Percentiles rank a stretch among this genome's conserved stretches.
Evolutionary conservation across 2,113 vertebrate species (phyloP).

Genomic region (Chionis minor): DNA sequence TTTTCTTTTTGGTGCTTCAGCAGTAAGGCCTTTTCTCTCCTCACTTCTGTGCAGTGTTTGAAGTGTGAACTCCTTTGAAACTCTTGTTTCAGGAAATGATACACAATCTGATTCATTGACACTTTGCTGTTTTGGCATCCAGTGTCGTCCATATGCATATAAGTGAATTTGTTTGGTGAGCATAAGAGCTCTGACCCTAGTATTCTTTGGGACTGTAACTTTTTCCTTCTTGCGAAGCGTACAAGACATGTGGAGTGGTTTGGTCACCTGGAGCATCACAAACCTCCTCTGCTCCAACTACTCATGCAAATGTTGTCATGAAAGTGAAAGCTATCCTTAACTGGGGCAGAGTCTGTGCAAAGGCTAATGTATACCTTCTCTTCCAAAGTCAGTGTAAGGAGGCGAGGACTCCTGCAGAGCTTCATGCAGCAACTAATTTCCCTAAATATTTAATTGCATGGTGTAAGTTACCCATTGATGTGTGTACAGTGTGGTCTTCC

Average conservation of each 20-base stretch:
- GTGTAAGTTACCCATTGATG: neutral
- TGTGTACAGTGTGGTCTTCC: neutral
- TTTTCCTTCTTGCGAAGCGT: neutral
- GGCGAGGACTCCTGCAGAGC: neutral
- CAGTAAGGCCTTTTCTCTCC: neutral
- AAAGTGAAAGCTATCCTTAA: neutral
- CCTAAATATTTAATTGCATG: slow-evolving; percentile 7
- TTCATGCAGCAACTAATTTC: neutral
- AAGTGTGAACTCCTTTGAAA: neutral
- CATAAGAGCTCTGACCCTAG: neutral
- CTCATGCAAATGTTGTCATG: neutral
- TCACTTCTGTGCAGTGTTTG: neutral
- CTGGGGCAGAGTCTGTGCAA: neutral
- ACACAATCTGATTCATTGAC: neutral
- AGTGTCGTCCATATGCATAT: neutral
- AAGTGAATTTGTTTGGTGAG: neutral
- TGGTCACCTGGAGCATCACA: neutral
- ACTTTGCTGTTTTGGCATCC: neutral
- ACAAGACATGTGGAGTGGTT: neutral
- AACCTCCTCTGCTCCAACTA: neutral
- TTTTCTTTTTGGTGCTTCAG: neutral
- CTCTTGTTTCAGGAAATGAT: neutral
- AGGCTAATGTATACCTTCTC: neutral
- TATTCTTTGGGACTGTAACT: neutral
- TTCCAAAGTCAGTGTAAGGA: neutral